These are phyloP conservation scores for Dasypus novemcinctus DNA, from an alignment of 2,113 vertebrate genomes.

Conservation along the genomic window DNA sequence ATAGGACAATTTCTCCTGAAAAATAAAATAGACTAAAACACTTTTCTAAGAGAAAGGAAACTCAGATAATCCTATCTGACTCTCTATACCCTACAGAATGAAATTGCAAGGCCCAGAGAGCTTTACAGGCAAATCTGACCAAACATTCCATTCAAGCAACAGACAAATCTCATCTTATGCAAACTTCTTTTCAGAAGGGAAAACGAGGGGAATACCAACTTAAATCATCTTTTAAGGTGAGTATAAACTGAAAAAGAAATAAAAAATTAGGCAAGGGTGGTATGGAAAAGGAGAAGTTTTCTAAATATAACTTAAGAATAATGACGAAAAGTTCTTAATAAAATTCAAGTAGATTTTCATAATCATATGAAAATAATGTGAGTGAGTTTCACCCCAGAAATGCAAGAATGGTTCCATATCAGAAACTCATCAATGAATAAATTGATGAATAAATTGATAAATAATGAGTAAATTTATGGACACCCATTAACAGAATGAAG, in stretches of 20 bases:
- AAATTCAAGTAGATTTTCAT: background rate
- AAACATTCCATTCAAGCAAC: background rate
- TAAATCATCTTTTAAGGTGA: background rate
- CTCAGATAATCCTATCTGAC: background rate
- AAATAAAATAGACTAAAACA: background rate
- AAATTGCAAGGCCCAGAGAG: background rate
- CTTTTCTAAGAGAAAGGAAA: background rate
- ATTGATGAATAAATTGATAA: too few species aligned
- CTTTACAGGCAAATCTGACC: background rate
- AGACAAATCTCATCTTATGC: background rate
- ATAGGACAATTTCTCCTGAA: background rate
- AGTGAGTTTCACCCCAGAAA: background rate
- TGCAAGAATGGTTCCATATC: background rate
- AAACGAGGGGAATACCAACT: background rate
- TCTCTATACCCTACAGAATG: background rate
- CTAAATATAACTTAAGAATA: background rate
- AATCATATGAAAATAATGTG: background rate
- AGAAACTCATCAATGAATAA: background rate
- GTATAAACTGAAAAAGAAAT: background rate
- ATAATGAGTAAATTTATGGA: too few species aligned
- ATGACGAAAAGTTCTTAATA: background rate
- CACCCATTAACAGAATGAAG: background rate
- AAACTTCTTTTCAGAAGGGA: background rate
- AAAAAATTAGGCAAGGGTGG: background rate
- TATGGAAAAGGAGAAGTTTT: background rate